Conservation (phyloP, 2,797 vertebrate species). For the Euthynnus affinis region DNA sequence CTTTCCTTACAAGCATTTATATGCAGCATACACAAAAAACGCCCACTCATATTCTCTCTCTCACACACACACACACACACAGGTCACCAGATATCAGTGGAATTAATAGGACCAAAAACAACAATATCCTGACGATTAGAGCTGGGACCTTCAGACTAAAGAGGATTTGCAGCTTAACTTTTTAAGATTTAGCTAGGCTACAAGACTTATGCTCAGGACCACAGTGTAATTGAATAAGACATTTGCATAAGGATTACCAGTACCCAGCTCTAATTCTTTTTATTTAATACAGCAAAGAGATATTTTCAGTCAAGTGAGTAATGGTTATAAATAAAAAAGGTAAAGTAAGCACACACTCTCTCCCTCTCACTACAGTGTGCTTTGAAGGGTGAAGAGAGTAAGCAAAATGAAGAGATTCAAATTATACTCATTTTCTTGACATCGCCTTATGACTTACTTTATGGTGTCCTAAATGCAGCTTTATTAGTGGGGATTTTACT, state of each 20-base stretch:
- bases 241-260: slow-evolving; percentile 86
- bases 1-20: slow-evolving; percentile 41
- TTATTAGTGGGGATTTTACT: slow-evolving; percentile 17
- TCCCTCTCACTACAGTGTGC: slow-evolving; percentile 15
- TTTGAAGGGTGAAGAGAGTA: slow-evolving; percentile 28
- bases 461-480: slow-evolving; percentile 17
- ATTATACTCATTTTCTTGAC: slow-evolving; percentile 20
- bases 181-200: slow-evolving; percentile 85
- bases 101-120: slow-evolving; percentile 84
- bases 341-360: slow-evolving; percentile 27
- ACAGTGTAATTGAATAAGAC: slow-evolving; percentile 87
- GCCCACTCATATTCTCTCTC: neutral
- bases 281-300: slow-evolving; percentile 74
- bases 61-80: no score
- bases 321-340: slow-evolving; percentile 56
- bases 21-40: slow-evolving; percentile 16
- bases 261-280: slow-evolving; percentile 78
- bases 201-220: slow-evolving; percentile 86
- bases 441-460: slow-evolving; percentile 24
- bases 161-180: slow-evolving; percentile 91
- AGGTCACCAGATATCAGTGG: slow-evolving; percentile 81
- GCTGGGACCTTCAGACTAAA: slow-evolving; percentile 84
- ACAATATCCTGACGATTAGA: slow-evolving; percentile 87
- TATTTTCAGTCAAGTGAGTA: slow-evolving; percentile 70
- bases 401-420: slow-evolving; percentile 43